Percentiles rank a stretch among this genome's conserved stretches.
Evolutionary conservation across 2,113 vertebrate genomes (phyloP).

Genomic region (Nyctereutes procyonoides): DNA sequence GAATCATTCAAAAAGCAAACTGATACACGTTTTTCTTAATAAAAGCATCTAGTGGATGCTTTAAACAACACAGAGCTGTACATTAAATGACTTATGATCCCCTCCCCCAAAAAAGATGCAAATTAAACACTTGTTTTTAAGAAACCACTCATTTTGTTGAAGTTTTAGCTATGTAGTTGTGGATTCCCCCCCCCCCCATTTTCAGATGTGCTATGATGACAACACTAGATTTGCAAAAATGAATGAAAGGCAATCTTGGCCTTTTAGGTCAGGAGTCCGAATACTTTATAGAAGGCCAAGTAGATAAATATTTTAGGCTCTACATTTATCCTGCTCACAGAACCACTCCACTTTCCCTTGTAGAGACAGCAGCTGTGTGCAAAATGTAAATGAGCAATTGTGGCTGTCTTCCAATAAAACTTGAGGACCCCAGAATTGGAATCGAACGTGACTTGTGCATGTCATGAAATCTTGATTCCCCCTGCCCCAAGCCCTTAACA

Average conservation of each 20-base stretch:
- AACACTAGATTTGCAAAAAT: not conserved
- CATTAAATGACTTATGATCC: not conserved
- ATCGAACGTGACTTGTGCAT: not conserved
- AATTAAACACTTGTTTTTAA: not conserved
- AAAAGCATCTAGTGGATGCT: not conserved
- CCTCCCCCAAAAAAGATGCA: not conserved
- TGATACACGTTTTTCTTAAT: not conserved
- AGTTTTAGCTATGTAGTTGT: not conserved
- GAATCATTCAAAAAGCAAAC: not conserved
- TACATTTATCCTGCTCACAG: not conserved
- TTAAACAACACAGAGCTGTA: not conserved
- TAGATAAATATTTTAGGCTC: not conserved
- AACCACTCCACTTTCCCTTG: not conserved
- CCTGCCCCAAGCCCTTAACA: not conserved
- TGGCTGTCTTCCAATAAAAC: not conserved
- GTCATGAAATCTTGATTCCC: not conserved
- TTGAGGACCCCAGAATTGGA: not conserved
- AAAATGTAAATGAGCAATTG: not conserved
- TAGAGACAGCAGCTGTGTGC: not conserved
- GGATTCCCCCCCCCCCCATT: accelerated
- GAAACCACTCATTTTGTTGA: not conserved
- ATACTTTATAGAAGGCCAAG: not conserved
- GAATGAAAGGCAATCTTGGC: not conserved
- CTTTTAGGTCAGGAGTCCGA: not conserved
- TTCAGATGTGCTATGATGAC: not conserved